phyloP scores from a whole-genome alignment of 2,113 vertebrate species.

The Tapirus terrestris region DNA sequence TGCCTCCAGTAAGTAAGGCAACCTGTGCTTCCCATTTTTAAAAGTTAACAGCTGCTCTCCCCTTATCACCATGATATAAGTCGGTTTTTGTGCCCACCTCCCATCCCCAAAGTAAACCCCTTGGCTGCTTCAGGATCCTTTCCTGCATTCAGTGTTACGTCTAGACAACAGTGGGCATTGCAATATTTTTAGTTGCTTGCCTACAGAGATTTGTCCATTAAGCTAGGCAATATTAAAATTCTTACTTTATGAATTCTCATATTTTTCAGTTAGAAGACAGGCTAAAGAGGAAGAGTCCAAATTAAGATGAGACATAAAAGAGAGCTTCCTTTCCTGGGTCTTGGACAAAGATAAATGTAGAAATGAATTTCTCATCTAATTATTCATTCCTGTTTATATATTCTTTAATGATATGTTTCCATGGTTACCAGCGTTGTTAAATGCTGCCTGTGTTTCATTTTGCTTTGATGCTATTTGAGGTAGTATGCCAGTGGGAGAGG shows the following conservation, averaged over 20 bases:
- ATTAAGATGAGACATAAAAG: constrained; percentile 58
- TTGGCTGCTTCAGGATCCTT: neutral
- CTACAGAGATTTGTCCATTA: constrained; percentile 49
- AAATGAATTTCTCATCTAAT: constrained; percentile 80
- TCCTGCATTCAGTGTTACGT: neutral
- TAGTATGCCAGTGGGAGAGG: constrained; percentile 53
- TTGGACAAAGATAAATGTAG: constrained; percentile 79
- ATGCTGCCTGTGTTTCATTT: constrained; percentile 77
- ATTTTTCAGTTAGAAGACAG: constrained; percentile 59
- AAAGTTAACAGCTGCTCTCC: neutral
- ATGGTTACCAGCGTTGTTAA: constrained; percentile 81
- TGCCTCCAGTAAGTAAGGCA: neutral
- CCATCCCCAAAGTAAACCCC: neutral
- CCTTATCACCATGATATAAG: neutral
- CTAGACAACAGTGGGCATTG: neutral
- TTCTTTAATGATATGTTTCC: constrained; percentile 82
- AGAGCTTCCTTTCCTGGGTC: constrained; percentile 61
- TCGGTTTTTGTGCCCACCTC: neutral
- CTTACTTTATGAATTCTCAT: constrained; percentile 38
- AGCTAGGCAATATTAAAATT: constrained; percentile 55
- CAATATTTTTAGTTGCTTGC: neutral
- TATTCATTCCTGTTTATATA: constrained; percentile 84
- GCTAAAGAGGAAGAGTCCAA: constrained; percentile 61
- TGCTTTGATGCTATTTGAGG: constrained; percentile 81
- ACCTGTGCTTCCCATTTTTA: neutral